Evolutionary conservation across 2,797 vertebrate species (phyloP).

Genomic region (Rachycentron canadum): DNA sequence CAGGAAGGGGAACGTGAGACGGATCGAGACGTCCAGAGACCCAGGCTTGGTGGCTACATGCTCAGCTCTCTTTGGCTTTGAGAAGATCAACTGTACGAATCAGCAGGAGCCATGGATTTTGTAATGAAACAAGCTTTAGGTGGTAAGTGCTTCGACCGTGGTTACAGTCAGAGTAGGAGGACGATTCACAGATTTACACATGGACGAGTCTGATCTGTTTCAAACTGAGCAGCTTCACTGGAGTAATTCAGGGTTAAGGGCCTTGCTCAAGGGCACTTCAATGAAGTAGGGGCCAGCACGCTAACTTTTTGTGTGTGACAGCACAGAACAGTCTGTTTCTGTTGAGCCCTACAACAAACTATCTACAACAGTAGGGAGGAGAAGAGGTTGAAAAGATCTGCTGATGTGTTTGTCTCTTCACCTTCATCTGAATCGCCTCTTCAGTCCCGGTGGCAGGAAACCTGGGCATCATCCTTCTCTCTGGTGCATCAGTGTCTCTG

Average conservation of each 20-base stretch:
- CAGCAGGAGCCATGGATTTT: conserved; percentile 92
- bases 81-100: conserved; percentile 66
- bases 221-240: too few species aligned
- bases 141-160: conserved; percentile 84
- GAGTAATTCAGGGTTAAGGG: neutral
- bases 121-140: conserved; percentile 99
- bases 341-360: too few species aligned
- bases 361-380: too few species aligned
- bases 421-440: too few species aligned
- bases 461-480: too few species aligned
- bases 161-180: too few species aligned
- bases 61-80: conserved; percentile 75
- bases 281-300: neutral
- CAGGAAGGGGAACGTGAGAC: conserved; percentile 17
- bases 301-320: neutral
- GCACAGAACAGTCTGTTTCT: neutral
- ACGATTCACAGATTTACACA: too few species aligned
- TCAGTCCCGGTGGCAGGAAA: too few species aligned
- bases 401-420: too few species aligned
- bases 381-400: too few species aligned
- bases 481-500: too few species aligned
- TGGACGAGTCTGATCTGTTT: neutral
- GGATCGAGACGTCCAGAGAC: conserved; percentile 14
- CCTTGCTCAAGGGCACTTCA: neutral
- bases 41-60: conserved; percentile 82